Evolutionary conservation across 2,113 vertebrate species (phyloP).

Genomic region (Pygoscelis adeliae): DNA sequence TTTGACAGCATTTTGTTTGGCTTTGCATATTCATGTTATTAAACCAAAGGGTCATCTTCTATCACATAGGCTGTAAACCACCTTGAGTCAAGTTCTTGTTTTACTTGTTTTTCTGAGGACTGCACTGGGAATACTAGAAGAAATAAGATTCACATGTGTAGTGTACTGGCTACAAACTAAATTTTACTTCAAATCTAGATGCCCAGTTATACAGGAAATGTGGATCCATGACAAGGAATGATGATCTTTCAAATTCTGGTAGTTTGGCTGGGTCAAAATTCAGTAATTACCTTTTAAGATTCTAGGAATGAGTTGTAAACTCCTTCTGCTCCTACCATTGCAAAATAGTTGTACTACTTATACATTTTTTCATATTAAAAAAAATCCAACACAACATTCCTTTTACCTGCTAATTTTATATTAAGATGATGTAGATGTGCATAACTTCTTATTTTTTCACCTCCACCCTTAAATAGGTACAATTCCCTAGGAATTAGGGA

Average conservation of each 20-base stretch:
- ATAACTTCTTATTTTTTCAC: not conserved
- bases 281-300: not conserved
- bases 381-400: not conserved
- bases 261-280: not conserved
- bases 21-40: not conserved
- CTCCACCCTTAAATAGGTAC: not conserved
- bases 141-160: not conserved
- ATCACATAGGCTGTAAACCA: not conserved
- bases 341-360: not conserved
- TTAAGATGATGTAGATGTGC: not conserved
- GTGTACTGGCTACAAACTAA: not conserved
- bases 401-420: not conserved
- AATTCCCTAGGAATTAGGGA: not conserved
- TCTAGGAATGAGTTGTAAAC: not conserved
- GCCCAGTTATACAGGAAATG: not conserved
- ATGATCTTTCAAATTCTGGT: not conserved
- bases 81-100: not conserved
- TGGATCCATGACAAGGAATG: not conserved
- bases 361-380: not conserved
- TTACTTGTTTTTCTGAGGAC: not conserved
- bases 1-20: not conserved
- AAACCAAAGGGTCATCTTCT: not conserved
- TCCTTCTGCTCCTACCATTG: not conserved
- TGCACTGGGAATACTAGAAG: not conserved
- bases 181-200: not conserved